Base-by-base conservation (phyloP, 2,113 vertebrate genomes). In the Mugil cephalus region DNA sequence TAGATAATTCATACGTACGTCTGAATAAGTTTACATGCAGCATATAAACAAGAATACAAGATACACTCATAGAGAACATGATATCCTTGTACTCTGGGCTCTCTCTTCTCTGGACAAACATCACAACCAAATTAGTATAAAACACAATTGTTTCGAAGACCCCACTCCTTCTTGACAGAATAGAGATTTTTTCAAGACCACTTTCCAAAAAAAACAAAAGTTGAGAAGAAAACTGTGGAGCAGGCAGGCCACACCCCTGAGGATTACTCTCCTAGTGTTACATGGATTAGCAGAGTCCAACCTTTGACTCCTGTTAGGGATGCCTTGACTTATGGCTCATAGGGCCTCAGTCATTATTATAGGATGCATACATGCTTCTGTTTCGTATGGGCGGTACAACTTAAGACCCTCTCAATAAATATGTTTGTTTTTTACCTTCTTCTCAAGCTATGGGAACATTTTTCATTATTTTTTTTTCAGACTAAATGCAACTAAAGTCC, bases 241-340 rank as follows among this genome's bases (percentile, higher is more conserved):
- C 45, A 46, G 68, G 61, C 68, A 34, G 79, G 60, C 75, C 15
- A 38, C 63, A 46, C 82, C 82, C 77, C 69, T 4, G 60, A 56
- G 91, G 93, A 92, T 94, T 94, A 94, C 83, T 89, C 90, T 90
- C 74, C 92, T 94, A 65, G 48, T 72, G 86, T 94, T 93, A 88
- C 93, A 78, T 58, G 85, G 91, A 90, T 90, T 88, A 89, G 84
- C 88, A 78, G 85, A 81, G 84, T 47, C 19, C 82, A 56, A 91
- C 90, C 90, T 91, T 90, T 89, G 89, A 88, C 85, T 69, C 82
- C 80, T 83, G 80, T 84, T 77, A 82, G 87, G 80, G 74, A 82
- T 52, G 71, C 83, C 86, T 88, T 83, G 84, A 90, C 86, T 85
- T 73, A 1, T 86, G 74, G 76, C 72, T 53, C 66, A 52, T 7